Base-by-base conservation (phyloP, 2,797 vertebrate species). In the Hapalemur alaotrensis region DNA sequence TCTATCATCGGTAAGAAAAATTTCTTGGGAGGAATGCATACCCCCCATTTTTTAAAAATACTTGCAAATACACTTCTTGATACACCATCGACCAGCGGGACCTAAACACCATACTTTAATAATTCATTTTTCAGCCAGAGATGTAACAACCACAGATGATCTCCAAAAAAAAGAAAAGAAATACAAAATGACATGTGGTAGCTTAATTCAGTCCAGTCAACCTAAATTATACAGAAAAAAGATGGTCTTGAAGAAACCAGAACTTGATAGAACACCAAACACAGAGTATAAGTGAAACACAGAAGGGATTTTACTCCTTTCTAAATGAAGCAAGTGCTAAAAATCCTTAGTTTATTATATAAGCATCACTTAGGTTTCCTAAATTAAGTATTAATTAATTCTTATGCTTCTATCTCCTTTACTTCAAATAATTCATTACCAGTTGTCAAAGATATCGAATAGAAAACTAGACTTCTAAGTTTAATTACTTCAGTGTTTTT, bases 401-500 rank as follows among this genome's bases (percentile, higher is more conserved):
- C 63, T 82, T 92, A 76, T 15, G 41, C 7, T 61, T 91, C 65
- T 91, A 69, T 41, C 30, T 83, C 35, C 10, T 85, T 87, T 89
- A 96, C 23, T 72, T 92, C 59, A 96, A 78, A 95, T 65, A 97
- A 80, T 57, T 5, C 32, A 96, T 43, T 70, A 93, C 5, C 13
- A 95, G 35, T 5, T 89, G 20, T 57, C 78, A 93, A 10, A 87
- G 5, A 92, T 46, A 88, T 30, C 0, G 20, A 85, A 65, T 20
- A 95, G 13, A 91, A 95, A 95, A 69, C 28, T 17, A 70, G 3
- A n/a, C 41, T 87, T 59, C 23, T 52, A 78, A 76, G 28, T 48
- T 70, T 82, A 96, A 83, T 63, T 87, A 87, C 78, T 59, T 88
- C 57, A 9, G n/a, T 28, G 70, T 38, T 88, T 84, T 50, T 89